Base-by-base conservation (phyloP, 2,888 invertebrate genomes). In the Drosophila niveifrons region DNA sequence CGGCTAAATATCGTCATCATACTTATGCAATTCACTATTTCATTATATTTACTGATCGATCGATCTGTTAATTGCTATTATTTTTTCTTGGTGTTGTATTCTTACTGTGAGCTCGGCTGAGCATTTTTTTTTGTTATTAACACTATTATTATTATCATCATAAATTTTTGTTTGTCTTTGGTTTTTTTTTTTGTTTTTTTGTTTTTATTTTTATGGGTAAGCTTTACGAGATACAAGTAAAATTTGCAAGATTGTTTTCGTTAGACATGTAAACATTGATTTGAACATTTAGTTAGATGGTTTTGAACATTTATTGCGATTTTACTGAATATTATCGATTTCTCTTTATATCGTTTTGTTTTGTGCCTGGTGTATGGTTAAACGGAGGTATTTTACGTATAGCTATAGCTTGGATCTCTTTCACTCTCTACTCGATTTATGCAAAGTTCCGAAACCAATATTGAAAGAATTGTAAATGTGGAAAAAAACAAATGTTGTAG, bases 11-110 rank as follows among this genome's bases (percentile, higher is more conserved):
- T 47, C 51, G 52, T 51, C 46, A 55, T 66, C 39, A 43, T 57
- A 39, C 36, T 23, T 62, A 59, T 51, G 18, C 56, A 63, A 69
- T 65, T 55, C 58, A 23, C 23, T 66, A 69, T 56, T 69, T 71
- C 39, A 18, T 75, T 59, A 58, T 47, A 52, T 66, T 61, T 48
- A 70, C 46, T 57, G 47, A 63, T 66, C 18, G 55, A 56, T 53
- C 34, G 79, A 41, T 41, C 39, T 62, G 46, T 55, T 63, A 59
- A 36, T 66, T 66, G 51, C 34, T 70, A 47, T 64, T 66, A 36
- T n/a, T 36, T 6, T 6, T 6, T 79, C 75, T 90, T 90, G 90
- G 90, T 88, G 90, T 90, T 89, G 59, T 82, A 59, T 81, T 89
- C 90, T 90, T 90, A 86, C 90, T 86, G 82, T 89, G 90, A 87